phyloP scores from a whole-genome alignment of 2,888 invertebrate species.

The Arge pagana region DNA sequence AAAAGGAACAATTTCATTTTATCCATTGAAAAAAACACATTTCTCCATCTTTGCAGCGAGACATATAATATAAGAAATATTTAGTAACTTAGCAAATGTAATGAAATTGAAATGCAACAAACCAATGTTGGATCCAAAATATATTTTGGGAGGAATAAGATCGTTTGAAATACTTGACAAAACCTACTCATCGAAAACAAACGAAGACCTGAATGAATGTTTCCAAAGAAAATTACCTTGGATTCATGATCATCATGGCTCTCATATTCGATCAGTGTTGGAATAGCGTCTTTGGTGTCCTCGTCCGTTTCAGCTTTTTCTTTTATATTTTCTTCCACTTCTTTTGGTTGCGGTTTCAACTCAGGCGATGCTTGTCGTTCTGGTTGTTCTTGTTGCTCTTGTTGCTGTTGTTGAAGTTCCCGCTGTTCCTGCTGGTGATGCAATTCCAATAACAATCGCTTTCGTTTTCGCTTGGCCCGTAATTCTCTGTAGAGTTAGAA shows the following conservation, averaged over 20 bases:
- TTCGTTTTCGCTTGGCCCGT: conserved; percentile 51
- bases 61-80: not conserved
- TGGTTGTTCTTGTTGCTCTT: not conserved
- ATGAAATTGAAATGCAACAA: conserved; percentile 4
- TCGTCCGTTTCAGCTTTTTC: conserved; percentile 48
- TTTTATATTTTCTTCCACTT: conserved; percentile 35
- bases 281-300: conserved; percentile 49
- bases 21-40: conserved; percentile 23
- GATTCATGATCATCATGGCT: conserved; percentile 43
- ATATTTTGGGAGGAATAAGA: conserved; percentile 5
- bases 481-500: conserved; percentile 40
- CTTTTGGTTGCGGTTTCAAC: conserved; percentile 38
- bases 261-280: conserved; percentile 45
- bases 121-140: conserved; percentile 8
- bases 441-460: conserved; percentile 50
- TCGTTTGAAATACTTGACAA: not conserved
- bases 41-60: not conserved
- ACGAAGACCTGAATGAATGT: conserved; percentile 17
- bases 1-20: not conserved
- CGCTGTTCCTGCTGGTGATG: not conserved
- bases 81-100: not conserved
- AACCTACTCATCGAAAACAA: conserved; percentile 1
- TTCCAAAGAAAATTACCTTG: conserved; percentile 41
- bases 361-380: not conserved
- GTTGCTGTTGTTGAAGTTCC: conserved; percentile 4